These are phyloP conservation scores for Peromyscus maniculatus DNA, from an alignment of 2,113 vertebrate genomes.

Conservation along the genomic window DNA sequence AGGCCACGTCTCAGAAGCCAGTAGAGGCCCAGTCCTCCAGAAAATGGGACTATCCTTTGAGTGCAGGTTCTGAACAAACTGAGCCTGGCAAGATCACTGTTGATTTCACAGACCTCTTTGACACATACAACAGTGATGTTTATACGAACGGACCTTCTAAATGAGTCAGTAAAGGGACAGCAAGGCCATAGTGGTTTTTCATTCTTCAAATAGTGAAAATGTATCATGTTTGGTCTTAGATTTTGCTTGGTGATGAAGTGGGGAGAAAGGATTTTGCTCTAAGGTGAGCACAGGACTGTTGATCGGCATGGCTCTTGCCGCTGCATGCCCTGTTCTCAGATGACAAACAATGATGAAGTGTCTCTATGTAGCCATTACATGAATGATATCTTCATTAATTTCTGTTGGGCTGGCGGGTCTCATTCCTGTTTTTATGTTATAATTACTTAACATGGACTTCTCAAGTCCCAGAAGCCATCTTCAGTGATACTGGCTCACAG, in stretches of 20 bases:
- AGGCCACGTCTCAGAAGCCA: background rate
- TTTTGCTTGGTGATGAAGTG: background rate
- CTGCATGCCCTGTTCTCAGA: background rate
- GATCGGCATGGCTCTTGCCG: background rate
- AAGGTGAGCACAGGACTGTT: background rate
- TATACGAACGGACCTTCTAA: background rate
- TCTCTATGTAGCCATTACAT: background rate
- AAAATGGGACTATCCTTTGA: background rate
- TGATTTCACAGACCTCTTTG: background rate
- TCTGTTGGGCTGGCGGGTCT: background rate
- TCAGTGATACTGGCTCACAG: background rate
- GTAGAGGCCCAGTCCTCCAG: background rate
- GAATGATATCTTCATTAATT: background rate
- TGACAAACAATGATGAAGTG: background rate
- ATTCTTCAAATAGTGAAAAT: background rate
- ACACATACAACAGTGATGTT: background rate
- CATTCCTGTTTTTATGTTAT: background rate
- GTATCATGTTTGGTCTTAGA: background rate
- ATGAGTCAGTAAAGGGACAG: background rate
- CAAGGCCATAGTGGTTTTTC: background rate
- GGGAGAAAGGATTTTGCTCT: background rate
- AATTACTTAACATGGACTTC: background rate
- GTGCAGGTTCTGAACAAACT: background rate
- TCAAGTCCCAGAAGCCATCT: background rate
- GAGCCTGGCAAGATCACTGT: background rate